Evolutionary conservation across 2,888 invertebrate genomes (phyloP).

Genomic region (Ganaspis brasiliensis): DNA sequence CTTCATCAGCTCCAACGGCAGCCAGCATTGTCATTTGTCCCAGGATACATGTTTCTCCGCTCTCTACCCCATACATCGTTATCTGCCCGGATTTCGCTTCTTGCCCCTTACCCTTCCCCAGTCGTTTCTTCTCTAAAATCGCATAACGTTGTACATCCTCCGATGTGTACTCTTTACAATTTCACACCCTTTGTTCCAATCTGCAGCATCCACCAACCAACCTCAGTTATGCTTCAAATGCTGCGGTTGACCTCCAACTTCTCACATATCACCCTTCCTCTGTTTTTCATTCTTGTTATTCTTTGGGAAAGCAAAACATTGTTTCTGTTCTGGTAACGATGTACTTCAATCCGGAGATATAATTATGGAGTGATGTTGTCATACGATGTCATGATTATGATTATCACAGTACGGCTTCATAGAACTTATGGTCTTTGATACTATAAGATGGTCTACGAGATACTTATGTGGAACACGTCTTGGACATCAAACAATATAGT

Average conservation of each 20-base stretch:
- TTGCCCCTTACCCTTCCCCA: constrained; percentile 49
- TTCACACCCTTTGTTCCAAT: constrained; percentile 72
- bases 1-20: constrained; percentile 76
- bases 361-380: background rate
- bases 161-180: constrained; percentile 72
- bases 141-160: constrained; percentile 61
- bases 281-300: background rate
- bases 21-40: constrained; percentile 76
- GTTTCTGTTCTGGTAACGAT: background rate
- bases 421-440: too few species aligned
- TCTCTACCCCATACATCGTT: constrained; percentile 70
- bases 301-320: background rate
- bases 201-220: background rate
- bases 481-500: too few species aligned
- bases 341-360: background rate
- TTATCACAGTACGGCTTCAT: too few species aligned
- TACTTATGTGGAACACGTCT: too few species aligned
- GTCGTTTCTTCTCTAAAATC: constrained; percentile 55
- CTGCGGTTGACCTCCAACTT: constrained; percentile 25
- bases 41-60: constrained; percentile 69
- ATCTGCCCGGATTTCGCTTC: constrained; percentile 62
- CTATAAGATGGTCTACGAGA: too few species aligned
- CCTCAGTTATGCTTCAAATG: constrained; percentile 7
- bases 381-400: too few species aligned
- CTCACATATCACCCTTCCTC: background rate